Evolutionary conservation across 1,140 invertebrate genomes (phyloP).

Genomic region (Bombyx mori): DNA sequence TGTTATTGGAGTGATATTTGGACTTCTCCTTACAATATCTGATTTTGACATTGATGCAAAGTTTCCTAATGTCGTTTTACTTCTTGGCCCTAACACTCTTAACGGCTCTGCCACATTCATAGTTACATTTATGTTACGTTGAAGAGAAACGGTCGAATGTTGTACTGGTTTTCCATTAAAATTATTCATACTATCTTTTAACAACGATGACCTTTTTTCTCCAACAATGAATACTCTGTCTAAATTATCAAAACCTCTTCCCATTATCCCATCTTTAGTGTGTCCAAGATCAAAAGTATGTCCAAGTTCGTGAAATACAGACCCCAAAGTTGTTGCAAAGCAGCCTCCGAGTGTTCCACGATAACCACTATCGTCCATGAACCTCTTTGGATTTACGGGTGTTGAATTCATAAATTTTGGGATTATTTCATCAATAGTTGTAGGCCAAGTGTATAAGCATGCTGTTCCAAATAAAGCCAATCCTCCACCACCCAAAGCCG

Average conservation of each 20-base stretch:
- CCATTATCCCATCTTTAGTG: slow-evolving; percentile 93
- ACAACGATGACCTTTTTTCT: slow-evolving; percentile 54
- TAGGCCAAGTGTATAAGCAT: slow-evolving; percentile 93
- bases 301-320: slow-evolving; percentile 94
- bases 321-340: slow-evolving; percentile 92
- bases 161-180: slow-evolving; percentile 61
- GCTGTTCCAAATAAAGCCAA: slow-evolving; percentile 92
- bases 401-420: slow-evolving; percentile 70
- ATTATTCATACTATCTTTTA: slow-evolving; percentile 67
- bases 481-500: slow-evolving; percentile 90
- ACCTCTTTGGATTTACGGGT: slow-evolving; percentile 77
- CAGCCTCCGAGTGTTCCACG: slow-evolving; percentile 88
- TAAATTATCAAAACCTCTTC: slow-evolving; percentile 92
- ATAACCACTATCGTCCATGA: slow-evolving; percentile 93
- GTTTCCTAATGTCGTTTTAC: slow-evolving; percentile 69
- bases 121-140: slow-evolving; percentile 66
- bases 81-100: slow-evolving; percentile 61
- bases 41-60: slow-evolving; percentile 66
- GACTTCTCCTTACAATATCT: slow-evolving; percentile 64
- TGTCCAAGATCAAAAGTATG: slow-evolving; percentile 96
- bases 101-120: slow-evolving; percentile 67
- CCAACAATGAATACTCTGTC: slow-evolving; percentile 80
- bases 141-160: slow-evolving; percentile 60
- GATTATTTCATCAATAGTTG: slow-evolving; percentile 77
- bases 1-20: slow-evolving; percentile 67